phyloP scores from a whole-genome alignment of 2,113 vertebrate genomes.

The Lathamus discolor region DNA sequence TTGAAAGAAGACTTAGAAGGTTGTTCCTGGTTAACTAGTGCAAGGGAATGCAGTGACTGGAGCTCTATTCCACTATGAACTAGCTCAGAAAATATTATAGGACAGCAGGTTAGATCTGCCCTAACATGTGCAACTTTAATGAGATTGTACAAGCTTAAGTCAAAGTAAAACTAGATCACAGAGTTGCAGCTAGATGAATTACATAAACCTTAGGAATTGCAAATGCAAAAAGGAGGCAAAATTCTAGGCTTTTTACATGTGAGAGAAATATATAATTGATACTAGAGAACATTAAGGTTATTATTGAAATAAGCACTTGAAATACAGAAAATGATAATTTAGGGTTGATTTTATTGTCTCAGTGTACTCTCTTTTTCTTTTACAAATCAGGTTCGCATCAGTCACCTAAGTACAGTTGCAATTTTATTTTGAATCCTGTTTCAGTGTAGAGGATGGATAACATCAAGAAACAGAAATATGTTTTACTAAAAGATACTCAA shows the following conservation, averaged over 20 bases:
- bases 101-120: not conserved
- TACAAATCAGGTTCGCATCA: not conserved
- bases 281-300: not conserved
- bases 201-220: not conserved
- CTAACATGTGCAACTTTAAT: accelerated
- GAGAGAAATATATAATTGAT: not conserved
- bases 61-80: not conserved
- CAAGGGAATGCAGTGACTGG: not conserved
- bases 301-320: not conserved
- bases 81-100: not conserved
- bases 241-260: not conserved
- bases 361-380: not conserved
- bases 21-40: not conserved
- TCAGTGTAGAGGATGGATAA: not conserved
- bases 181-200: not conserved
- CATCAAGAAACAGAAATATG: not conserved
- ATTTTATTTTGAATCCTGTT: not conserved
- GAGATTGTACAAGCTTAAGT: not conserved
- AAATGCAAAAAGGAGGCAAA: not conserved
- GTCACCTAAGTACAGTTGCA: not conserved
- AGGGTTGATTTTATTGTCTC: not conserved
- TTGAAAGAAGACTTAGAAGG: not conserved
- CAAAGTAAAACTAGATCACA: not conserved
- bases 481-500: not conserved
- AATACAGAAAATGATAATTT: not conserved